phyloP scores from a whole-genome alignment of 2,888 invertebrate species.

The Drosophila koepferae region DNA sequence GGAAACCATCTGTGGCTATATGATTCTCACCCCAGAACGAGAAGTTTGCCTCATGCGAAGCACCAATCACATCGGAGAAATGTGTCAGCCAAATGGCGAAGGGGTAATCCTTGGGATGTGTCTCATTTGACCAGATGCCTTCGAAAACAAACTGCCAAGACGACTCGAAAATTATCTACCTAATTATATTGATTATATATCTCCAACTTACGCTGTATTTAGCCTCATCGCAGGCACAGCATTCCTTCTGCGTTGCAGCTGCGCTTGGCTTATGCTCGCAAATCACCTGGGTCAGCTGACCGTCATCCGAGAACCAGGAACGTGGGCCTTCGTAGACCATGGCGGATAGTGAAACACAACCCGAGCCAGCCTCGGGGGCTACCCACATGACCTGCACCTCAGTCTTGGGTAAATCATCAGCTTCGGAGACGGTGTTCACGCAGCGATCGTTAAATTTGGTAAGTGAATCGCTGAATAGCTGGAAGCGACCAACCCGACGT shows the following conservation, averaged over 20 bases:
- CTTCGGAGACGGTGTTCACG: constrained; percentile 93
- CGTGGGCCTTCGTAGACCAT: constrained; percentile 93
- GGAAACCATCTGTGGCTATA: constrained; percentile 94
- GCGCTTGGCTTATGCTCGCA: constrained; percentile 90
- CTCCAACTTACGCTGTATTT: constrained; percentile 91
- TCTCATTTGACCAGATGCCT: constrained; percentile 97
- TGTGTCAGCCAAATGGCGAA: constrained; percentile 95
- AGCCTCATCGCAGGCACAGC: constrained; percentile 98
- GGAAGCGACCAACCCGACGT: constrained; percentile 89
- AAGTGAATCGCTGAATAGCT: constrained; percentile 88
- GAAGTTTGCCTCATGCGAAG: constrained; percentile 94
- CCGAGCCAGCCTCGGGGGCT: constrained; percentile 93
- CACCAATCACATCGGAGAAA: constrained; percentile 98
- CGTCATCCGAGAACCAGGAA: constrained; percentile 96
- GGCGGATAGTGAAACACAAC: constrained; percentile 95
- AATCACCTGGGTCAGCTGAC: constrained; percentile 90
- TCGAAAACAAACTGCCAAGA: constrained; percentile 90
- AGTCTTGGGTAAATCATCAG: constrained; percentile 91
- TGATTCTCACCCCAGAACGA: constrained; percentile 96
- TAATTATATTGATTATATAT: background rate
- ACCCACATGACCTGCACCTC: constrained; percentile 96
- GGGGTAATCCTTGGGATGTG: constrained; percentile 98
- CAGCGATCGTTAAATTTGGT: constrained; percentile 92
- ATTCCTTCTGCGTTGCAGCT: constrained; percentile 87
- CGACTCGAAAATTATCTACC: background rate